Evolutionary conservation across 2,113 vertebrate genomes (phyloP).

Genomic region (Nipponia nippon): DNA sequence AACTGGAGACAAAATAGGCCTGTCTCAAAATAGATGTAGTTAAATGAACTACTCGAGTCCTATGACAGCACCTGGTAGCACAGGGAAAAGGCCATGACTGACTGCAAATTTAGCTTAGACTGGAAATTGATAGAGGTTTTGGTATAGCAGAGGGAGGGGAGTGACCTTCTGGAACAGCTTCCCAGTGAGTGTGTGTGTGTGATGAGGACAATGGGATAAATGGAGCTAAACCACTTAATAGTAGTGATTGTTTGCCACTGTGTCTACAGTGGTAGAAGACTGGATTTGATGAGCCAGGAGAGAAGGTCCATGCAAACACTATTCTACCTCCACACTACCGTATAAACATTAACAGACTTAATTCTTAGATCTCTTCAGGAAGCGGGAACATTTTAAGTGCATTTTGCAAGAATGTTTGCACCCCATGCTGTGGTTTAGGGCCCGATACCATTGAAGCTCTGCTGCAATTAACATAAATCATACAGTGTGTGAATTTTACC

Average conservation of each 20-base stretch:
- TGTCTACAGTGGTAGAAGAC: not conserved
- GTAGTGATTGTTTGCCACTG: not conserved
- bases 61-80: not conserved
- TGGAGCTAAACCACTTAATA: not conserved
- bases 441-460: not conserved
- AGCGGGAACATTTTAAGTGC: not conserved
- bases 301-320: not conserved
- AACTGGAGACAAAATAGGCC: not conserved
- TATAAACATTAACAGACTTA: not conserved
- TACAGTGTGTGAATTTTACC: not conserved
- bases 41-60: not conserved
- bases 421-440: not conserved
- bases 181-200: not conserved
- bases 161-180: not conserved
- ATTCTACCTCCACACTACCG: not conserved
- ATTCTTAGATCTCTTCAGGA: not conserved
- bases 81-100: not conserved
- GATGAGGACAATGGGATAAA: not conserved
- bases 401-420: not conserved
- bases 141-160: not conserved
- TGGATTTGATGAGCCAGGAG: not conserved
- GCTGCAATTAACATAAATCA: not conserved
- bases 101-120: not conserved
- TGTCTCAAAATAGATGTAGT: not conserved
- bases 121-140: not conserved